Conservation (phyloP, 2,888 invertebrate species). For the Melanostoma scalare region DNA sequence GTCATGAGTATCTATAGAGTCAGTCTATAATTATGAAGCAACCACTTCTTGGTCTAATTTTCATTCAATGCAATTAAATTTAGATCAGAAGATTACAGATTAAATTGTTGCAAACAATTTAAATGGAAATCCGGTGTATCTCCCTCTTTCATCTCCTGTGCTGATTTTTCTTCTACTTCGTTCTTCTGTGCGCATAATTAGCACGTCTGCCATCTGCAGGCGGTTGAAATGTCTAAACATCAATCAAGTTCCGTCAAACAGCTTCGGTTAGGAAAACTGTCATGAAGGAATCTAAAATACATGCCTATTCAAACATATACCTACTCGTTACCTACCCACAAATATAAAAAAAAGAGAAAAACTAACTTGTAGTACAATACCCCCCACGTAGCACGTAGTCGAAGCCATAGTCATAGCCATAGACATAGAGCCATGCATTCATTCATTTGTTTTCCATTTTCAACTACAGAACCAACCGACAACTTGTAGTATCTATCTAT, state of each 20-base stretch:
- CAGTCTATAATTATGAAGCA: conserved; percentile 64
- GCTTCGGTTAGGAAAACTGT: conserved; percentile 54
- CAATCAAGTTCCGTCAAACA: conserved; percentile 68
- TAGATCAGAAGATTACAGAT: conserved; percentile 64
- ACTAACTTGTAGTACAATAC: conserved; percentile 22
- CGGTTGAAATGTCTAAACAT: conserved; percentile 68
- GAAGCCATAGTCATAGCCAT: conserved; percentile 5
- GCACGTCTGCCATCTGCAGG: conserved; percentile 66
- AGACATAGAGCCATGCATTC: conserved; percentile 26
- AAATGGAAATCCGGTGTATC: conserved; percentile 27
- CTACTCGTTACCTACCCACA: too few relatives aligned
- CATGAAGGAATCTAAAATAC: conserved; percentile 18
- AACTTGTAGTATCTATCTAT: conserved; percentile 23
- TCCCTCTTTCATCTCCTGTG: conserved; percentile 10
- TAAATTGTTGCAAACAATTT: conserved; percentile 58
- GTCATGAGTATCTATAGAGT: too few relatives aligned
- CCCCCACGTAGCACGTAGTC: conserved; percentile 25
- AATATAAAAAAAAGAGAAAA: conserved; percentile 4
- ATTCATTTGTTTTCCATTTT: conserved; percentile 51
- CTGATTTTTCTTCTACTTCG: neutral
- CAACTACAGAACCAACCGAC: conserved; percentile 31
- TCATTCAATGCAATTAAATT: conserved; percentile 49
- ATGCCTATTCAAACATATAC: too few relatives aligned
- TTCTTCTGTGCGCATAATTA: conserved; percentile 51
- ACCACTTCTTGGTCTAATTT: conserved; percentile 63